Evolutionary conservation across 2,797 vertebrate genomes (phyloP).

Genomic region (Synaphobranchus kaupii): DNA sequence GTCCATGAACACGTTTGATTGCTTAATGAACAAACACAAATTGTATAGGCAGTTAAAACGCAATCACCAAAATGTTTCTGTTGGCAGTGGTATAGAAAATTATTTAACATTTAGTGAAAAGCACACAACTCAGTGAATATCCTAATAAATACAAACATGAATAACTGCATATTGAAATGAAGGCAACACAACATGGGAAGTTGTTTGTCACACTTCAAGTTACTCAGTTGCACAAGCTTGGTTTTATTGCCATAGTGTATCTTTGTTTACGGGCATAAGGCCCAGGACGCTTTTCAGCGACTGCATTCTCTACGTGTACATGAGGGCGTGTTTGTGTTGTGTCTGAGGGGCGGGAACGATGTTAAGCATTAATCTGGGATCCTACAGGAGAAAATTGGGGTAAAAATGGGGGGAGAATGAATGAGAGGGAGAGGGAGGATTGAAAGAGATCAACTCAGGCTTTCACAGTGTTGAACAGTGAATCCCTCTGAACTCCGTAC

Average conservation of each 20-base stretch:
- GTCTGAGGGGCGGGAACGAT: not conserved
- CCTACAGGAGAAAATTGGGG: constrained; percentile 39
- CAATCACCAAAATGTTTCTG: not conserved
- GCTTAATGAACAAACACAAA: not conserved
- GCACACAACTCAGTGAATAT: constrained; percentile 9
- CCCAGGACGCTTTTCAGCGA: not conserved
- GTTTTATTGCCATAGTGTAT: constrained; percentile 34
- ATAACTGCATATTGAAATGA: not conserved
- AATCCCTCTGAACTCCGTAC: constrained; percentile 57
- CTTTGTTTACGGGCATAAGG: not conserved
- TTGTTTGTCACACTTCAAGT: constrained; percentile 21
- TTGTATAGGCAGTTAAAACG: constrained; percentile 4
- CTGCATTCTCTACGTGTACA: constrained; percentile 30
- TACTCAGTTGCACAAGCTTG: not conserved
- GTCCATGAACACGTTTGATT: not conserved
- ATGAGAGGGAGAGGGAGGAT: constrained; percentile 53
- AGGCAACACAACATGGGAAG: constrained; percentile 23
- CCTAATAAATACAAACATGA: not conserved
- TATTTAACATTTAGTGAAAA: not conserved
- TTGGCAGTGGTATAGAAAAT: constrained; percentile 4
- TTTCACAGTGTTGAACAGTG: constrained; percentile 80
- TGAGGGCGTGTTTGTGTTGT: constrained; percentile 24
- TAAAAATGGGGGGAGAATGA: constrained; percentile 54
- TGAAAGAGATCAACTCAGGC: constrained; percentile 54
- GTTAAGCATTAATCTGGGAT: not conserved